Evolutionary conservation across 2,113 vertebrate species (phyloP).

Genomic region (Gymnogyps californianus): DNA sequence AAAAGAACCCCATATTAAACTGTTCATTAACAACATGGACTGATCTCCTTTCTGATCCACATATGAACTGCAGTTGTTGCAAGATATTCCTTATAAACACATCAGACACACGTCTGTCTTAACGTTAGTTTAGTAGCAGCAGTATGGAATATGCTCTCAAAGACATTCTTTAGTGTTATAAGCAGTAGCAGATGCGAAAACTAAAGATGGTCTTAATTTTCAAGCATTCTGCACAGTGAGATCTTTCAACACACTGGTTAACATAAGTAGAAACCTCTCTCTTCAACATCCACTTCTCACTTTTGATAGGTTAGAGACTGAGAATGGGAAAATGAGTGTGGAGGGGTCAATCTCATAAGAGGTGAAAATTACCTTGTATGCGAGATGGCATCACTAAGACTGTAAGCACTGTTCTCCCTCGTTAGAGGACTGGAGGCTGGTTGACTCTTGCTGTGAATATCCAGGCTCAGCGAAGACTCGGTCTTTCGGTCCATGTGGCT

Average conservation of each 20-base stretch:
- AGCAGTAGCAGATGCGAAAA: neutral
- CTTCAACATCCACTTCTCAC: neutral
- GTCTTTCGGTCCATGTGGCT: constrained; percentile 77
- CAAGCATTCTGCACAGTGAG: neutral
- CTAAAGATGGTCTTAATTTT: neutral
- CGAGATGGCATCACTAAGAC: constrained; percentile 84
- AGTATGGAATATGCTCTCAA: neutral
- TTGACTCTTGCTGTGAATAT: constrained; percentile 80
- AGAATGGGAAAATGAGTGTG: neutral
- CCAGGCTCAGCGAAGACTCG: constrained; percentile 78
- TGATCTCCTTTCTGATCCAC: neutral
- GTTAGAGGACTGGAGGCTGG: constrained; percentile 81
- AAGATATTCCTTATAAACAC: neutral
- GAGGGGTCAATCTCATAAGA: neutral
- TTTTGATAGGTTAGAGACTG: neutral
- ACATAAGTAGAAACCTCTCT: neutral
- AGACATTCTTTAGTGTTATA: neutral
- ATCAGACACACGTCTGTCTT: neutral
- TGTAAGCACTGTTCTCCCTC: constrained; percentile 89
- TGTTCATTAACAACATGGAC: neutral
- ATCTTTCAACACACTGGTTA: neutral
- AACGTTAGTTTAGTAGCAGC: neutral
- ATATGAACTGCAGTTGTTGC: neutral
- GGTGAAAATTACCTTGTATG: constrained; percentile 82
- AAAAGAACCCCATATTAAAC: neutral